A percentile compares a stretch with the other conserved stretches of the same genome.
These are phyloP conservation scores for Cyanoramphus novaezelandiae DNA, from an alignment of 2,113 vertebrate genomes.

Conservation along the genomic window DNA sequence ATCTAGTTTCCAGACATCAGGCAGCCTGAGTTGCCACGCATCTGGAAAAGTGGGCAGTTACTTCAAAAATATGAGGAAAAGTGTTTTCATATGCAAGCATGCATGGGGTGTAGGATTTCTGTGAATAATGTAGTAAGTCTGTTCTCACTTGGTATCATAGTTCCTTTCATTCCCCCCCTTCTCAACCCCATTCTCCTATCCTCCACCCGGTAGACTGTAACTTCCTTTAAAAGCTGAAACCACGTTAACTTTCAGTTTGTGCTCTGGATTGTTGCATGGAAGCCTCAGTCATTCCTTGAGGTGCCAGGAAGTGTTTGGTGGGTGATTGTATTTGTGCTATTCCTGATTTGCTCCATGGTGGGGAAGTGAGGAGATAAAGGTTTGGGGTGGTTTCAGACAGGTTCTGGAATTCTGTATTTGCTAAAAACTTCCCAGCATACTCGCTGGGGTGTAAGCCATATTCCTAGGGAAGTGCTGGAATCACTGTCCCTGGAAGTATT, in stretches of 20 bases:
- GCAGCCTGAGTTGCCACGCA: background rate
- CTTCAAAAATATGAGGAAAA: background rate
- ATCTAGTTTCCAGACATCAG: background rate
- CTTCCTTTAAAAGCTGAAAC: background rate
- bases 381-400: background rate
- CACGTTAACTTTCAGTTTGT: background rate
- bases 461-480: background rate
- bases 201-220: fast-evolving
- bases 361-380: background rate
- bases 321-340: background rate
- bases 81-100: background rate
- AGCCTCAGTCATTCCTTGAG: background rate
- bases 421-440: background rate
- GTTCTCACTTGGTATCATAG: background rate
- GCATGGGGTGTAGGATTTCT: background rate
- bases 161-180: background rate
- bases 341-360: background rate
- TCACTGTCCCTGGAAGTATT: background rate
- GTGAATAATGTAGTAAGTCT: background rate
- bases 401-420: background rate
- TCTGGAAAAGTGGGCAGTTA: background rate
- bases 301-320: fast-evolving
- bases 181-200: too few relatives aligned
- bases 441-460: background rate
- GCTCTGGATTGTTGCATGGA: background rate